Percentiles rank a stretch among this genome's conserved stretches.
Conservation (phyloP, 2,797 vertebrate genomes). For the Malacoraja senta region DNA sequence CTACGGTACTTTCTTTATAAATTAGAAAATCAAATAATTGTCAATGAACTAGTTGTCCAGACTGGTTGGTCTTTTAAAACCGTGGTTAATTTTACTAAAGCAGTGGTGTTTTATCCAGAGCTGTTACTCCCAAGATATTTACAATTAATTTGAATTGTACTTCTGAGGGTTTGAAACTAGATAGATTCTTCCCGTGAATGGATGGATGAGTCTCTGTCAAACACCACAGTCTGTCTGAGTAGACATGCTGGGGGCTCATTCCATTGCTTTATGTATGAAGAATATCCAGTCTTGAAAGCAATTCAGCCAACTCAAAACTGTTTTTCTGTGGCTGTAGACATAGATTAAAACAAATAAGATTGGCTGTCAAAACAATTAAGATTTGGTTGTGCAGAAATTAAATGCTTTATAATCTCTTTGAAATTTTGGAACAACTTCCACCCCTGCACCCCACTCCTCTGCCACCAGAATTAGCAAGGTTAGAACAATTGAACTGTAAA, state of each 20-base stretch:
- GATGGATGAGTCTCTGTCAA: not conserved
- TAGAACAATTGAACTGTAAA: too few species aligned
- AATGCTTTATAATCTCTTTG: not conserved
- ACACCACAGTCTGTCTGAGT: not conserved
- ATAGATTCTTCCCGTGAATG: not conserved
- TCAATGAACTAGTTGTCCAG: not conserved
- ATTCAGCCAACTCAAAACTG: not conserved
- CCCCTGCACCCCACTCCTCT: not conserved
- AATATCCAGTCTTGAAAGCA: not conserved
- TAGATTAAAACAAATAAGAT: not conserved
- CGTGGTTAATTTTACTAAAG: not conserved
- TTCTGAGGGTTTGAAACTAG: not conserved
- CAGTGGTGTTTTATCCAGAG: not conserved
- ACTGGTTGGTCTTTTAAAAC: not conserved
- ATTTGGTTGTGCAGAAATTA: not conserved
- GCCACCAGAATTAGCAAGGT: not conserved
- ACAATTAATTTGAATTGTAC: not conserved
- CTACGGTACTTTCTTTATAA: not conserved
- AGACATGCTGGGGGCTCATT: not conserved
- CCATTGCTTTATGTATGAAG: not conserved
- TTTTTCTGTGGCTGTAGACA: not conserved
- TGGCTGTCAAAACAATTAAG: not conserved
- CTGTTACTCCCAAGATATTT: not conserved
- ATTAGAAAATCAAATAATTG: not conserved
- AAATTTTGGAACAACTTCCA: not conserved